Conservation (phyloP, 1,140 invertebrate genomes). For the Neuroterus valhalla region DNA sequence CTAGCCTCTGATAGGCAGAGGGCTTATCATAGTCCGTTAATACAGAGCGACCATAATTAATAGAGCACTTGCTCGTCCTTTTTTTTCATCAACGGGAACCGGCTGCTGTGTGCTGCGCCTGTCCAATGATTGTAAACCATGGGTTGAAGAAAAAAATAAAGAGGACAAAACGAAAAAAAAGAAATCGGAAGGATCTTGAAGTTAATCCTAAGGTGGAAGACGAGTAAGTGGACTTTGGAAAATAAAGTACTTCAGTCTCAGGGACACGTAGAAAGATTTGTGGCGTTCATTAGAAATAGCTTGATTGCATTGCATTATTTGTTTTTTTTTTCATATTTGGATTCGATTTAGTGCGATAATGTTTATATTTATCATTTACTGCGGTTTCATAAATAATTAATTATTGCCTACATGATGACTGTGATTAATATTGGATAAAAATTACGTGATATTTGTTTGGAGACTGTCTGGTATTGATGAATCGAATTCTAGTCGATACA, state of each 20-base stretch:
- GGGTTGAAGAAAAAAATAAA: conserved; percentile 45
- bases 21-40: conserved; percentile 56
- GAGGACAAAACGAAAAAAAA: conserved; percentile 2
- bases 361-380: no score
- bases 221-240: conserved; percentile 2
- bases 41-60: conserved; percentile 55
- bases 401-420: no score
- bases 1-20: conserved; percentile 49
- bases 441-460: no score
- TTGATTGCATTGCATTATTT: no score
- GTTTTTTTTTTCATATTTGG: no score
- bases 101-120: conserved; percentile 44
- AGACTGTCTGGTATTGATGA: no score
- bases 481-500: no score
- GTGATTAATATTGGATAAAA: no score
- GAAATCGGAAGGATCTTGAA: conserved; percentile 16
- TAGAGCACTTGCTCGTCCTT: conserved; percentile 51
- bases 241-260: neutral
- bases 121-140: conserved; percentile 54
- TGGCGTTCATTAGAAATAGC: conserved; percentile 5
- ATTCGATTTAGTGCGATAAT: no score
- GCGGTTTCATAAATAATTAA: no score
- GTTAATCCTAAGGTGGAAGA: neutral
- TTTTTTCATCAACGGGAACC: conserved; percentile 41
- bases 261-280: conserved; percentile 3